phyloP scores from a whole-genome alignment of 1,140 invertebrate genomes.

The Zeugodacus cucurbitae region DNA sequence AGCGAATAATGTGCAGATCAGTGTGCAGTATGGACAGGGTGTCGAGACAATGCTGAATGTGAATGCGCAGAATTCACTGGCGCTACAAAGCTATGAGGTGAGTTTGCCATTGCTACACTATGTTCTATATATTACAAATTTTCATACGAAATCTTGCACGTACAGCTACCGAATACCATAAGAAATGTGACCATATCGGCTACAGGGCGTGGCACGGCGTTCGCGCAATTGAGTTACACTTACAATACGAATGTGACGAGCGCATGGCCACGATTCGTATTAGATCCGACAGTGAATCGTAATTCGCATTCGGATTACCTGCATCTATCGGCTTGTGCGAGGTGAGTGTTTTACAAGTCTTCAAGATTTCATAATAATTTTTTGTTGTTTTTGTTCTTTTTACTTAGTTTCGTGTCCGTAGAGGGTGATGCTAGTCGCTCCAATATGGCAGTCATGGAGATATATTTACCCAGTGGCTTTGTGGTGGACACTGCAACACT shows the following conservation, averaged over 20 bases:
- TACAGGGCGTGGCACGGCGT: conserved; percentile 82
- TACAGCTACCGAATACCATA: conserved; percentile 56
- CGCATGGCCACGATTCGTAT: conserved; percentile 87
- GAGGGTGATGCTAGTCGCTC: conserved; percentile 71
- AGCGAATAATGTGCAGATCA: conserved; percentile 70
- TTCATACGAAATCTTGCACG: not conserved
- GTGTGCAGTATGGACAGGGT: conserved; percentile 69
- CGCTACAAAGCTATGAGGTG: conserved; percentile 72
- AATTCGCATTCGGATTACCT: conserved; percentile 85
- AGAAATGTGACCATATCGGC: conserved; percentile 75
- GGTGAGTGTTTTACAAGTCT: conserved; percentile 66
- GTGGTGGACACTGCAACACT: conserved; percentile 82
- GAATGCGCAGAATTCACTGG: conserved; percentile 77
- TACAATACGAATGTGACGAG: conserved; percentile 92
- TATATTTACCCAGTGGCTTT: conserved; percentile 86
- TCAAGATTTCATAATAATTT: conserved; percentile 46
- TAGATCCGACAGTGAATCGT: conserved; percentile 89
- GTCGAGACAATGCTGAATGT: conserved; percentile 75
- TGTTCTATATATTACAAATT: not conserved
- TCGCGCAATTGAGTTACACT: conserved; percentile 84
- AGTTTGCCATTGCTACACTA: not conserved
- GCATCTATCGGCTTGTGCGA: conserved; percentile 87
- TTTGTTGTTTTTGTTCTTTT: not conserved
- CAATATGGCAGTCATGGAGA: conserved; percentile 93
- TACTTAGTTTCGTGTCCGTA: conserved; percentile 71